A percentile compares a stretch with the other conserved stretches of the same genome.
These are phyloP conservation scores for Tetragonula clypearis DNA, from an alignment of 1,140 invertebrate genomes.

Conservation along the genomic window DNA sequence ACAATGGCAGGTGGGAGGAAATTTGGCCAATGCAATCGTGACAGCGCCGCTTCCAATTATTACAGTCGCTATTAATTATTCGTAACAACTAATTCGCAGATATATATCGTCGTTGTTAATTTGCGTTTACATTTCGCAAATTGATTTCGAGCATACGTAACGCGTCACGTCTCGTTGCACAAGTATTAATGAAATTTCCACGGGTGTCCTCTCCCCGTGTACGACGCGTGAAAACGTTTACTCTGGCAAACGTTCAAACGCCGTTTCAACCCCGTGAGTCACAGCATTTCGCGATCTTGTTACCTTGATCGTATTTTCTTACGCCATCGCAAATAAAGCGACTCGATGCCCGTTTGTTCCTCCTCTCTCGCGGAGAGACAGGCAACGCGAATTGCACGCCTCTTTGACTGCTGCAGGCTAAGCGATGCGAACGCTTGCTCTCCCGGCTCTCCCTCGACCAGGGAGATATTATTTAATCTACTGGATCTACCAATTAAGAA, in stretches of 20 bases:
- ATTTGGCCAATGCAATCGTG: neutral
- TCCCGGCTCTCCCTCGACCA: neutral
- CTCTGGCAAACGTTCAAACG: neutral
- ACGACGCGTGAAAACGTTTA: no score
- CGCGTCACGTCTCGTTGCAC: no score
- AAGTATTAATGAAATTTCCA: neutral
- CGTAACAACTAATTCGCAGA: no score
- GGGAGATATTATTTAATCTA: slow-evolving; percentile 58
- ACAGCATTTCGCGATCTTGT: neutral
- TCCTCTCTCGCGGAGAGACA: no score
- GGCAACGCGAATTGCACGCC: neutral
- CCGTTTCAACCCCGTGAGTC: no score
- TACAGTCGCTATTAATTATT: no score
- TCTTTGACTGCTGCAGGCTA: neutral
- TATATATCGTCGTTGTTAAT: no score
- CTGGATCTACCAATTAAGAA: slow-evolving; percentile 59
- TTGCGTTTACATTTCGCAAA: no score
- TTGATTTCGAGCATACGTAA: no score
- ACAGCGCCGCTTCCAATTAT: no score
- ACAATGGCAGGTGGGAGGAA: neutral
- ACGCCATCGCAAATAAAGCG: neutral
- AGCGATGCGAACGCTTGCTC: neutral
- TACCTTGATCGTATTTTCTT: neutral
- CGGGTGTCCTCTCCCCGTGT: neutral
- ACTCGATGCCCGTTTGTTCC: neutral